Conservation (phyloP, 2,888 invertebrate species). For the Coelopa pilipes region DNA sequence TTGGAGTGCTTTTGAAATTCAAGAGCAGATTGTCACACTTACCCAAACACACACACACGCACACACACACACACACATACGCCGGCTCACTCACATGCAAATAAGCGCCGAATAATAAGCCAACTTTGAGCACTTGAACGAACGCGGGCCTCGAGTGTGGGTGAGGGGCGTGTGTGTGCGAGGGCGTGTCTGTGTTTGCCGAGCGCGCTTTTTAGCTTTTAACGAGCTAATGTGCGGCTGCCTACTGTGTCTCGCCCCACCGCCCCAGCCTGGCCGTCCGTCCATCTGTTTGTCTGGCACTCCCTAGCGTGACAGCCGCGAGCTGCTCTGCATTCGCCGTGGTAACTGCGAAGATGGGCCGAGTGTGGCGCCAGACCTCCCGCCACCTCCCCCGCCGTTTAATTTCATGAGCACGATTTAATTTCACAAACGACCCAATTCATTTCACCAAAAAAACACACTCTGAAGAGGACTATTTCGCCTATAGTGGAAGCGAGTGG, state of each 20-base stretch:
- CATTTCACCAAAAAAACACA: no score
- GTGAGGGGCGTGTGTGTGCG: conserved; percentile 7
- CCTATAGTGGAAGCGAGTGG: no score
- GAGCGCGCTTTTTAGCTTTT: conserved; percentile 28
- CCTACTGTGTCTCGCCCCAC: neutral
- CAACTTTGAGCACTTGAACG: conserved; percentile 12
- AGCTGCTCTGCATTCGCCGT: neutral
- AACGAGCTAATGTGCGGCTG: conserved; percentile 20
- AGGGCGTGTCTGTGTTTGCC: conserved; percentile 18
- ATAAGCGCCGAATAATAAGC: conserved; percentile 27
- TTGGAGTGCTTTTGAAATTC: conserved; percentile 16
- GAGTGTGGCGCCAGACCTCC: no score
- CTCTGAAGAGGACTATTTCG: no score
- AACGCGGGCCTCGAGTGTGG: neutral
- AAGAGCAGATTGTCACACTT: conserved; percentile 8
- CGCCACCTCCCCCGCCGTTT: neutral
- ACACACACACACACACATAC: neutral
- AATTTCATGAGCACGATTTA: neutral
- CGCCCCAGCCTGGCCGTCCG: neutral
- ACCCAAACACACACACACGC: neutral
- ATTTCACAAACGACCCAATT: no score
- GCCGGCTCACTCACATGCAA: conserved; percentile 7
- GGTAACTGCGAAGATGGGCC: neutral
- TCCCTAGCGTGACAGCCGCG: neutral
- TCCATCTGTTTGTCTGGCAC: neutral